Evolutionary conservation across 2,113 vertebrate species (phyloP), one percentile per base, ranked within the genome.

Genomic region (Solea solea): DNA sequence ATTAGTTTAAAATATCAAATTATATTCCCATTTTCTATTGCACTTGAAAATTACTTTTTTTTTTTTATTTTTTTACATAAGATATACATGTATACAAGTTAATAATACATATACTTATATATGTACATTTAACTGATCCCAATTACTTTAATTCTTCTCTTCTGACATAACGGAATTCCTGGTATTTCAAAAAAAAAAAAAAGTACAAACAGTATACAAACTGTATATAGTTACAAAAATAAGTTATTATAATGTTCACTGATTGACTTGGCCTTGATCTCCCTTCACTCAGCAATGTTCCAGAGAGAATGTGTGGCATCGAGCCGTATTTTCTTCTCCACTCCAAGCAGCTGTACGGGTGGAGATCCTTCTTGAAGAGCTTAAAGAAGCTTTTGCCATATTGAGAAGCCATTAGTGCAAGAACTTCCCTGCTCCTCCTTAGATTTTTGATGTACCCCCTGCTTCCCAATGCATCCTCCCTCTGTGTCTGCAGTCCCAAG

Each of bases 1-100:
- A 74, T 83, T 67, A 66, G 48, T 83, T 85, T 80, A 83, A 86
- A 88, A 85, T 83, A 89, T 80, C 81, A 86, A 86, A 87, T 89
- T 84, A 92, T 91, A 88, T 91, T 95, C 89, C 94, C 86, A 90
- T 95, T 94, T 95, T 94, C 94, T 98, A 98, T 98, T 98, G 96
- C 97, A 98, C 96, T 95, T 98, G 93, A 92, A 95, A 93, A 94
- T 94, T 93, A 93, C 95, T 95, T 95, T 91, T 21, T 21, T 21
- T 21, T 21, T 21, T 21, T n/a, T n/a, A n/a, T n/a, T 21, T 21
- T 21, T 91, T 91, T 89, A 93, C 90, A 93, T 85, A 82, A 90
- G 87, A 92, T 90, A 93, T 86, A 88, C 86, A 90, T 84, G 74
- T 91, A 93, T 90, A 90, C 90, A 90, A 81, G 83, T 86, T 88